These are phyloP conservation scores for Scelioninae gen. 2 DNA, from an alignment of 2,888 invertebrate species.

Conservation along the genomic window DNA sequence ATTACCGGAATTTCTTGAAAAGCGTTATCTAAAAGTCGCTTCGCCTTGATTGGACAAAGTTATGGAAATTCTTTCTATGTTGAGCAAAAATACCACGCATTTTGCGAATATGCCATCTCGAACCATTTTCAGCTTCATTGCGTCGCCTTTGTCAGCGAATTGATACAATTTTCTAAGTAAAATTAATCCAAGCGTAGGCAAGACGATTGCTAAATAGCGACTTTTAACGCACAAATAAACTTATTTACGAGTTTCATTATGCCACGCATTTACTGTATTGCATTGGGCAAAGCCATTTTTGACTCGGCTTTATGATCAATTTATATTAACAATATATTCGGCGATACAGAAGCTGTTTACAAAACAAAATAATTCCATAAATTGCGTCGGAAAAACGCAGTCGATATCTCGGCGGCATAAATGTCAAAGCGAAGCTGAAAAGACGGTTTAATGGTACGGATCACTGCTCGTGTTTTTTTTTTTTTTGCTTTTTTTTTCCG, in stretches of 20 bases:
- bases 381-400: background rate
- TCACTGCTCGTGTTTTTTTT: background rate
- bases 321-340: conserved; percentile 14
- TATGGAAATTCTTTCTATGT: conserved; percentile 36
- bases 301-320: conserved; percentile 24
- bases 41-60: conserved; percentile 40
- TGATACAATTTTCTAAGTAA: conserved; percentile 24
- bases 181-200: conserved; percentile 23
- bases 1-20: conserved; percentile 29
- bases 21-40: conserved; percentile 27
- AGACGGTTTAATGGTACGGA: background rate
- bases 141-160: conserved; percentile 20
- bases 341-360: too few species aligned
- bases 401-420: conserved; percentile 6
- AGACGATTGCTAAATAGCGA: conserved; percentile 18
- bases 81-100: conserved; percentile 38
- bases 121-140: conserved; percentile 21
- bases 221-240: background rate
- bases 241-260: conserved; percentile 27
- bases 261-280: background rate
- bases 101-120: conserved; percentile 24
- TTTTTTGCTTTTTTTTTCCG: too few species aligned
- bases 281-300: conserved; percentile 5
- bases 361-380: background rate
- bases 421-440: conserved; percentile 2